Percentiles rank a stretch among this genome's conserved stretches.
Conservation (phyloP, 2,888 invertebrate species). For the Biston betularia region DNA sequence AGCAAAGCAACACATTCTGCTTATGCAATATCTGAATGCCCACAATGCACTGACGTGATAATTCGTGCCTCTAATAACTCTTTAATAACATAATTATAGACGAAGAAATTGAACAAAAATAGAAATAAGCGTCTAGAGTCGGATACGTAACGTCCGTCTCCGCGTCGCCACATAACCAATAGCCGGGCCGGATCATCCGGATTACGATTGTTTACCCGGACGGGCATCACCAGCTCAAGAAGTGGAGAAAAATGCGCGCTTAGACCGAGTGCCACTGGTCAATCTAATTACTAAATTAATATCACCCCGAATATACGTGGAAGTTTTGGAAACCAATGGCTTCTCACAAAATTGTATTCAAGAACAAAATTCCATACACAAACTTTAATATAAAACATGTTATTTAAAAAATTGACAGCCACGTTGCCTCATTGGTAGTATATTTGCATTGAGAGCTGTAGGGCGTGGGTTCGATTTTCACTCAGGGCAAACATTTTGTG, state of each 20-base stretch:
- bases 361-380: no score
- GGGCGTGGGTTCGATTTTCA: no score
- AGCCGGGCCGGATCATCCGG: slow-evolving; percentile 54
- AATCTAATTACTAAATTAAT: neutral
- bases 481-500: no score
- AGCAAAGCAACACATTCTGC: no score
- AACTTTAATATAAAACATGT: no score
- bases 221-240: slow-evolving; percentile 1
- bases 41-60: neutral
- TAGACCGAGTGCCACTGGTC: slow-evolving; percentile 4
- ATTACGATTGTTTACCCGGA: slow-evolving; percentile 46
- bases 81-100: neutral
- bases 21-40: no score
- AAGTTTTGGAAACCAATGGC: no score
- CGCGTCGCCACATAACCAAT: slow-evolving; percentile 54
- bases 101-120: neutral
- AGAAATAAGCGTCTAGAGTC: slow-evolving; percentile 1
- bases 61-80: neutral
- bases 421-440: no score
- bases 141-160: slow-evolving; percentile 28
- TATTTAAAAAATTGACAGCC: no score
- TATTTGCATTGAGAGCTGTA: no score
- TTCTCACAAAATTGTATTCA: no score
- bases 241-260: slow-evolving; percentile 9
- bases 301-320: neutral